Base-by-base conservation (phyloP, 1,140 invertebrate species). In the Drosophila busckii region DNA sequence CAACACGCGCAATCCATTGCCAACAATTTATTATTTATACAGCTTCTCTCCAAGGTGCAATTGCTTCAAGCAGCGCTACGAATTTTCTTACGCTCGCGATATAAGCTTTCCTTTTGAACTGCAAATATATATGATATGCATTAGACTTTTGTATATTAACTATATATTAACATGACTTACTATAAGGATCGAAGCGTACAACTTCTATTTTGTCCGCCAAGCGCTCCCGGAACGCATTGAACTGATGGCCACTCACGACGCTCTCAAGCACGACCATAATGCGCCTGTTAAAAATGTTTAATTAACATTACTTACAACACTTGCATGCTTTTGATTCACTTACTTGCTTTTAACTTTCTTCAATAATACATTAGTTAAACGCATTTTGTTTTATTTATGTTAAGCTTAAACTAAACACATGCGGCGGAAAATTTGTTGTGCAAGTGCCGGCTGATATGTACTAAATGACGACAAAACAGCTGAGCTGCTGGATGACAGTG, bases 251-350 rank as follows among this genome's bases (percentile, higher is more conserved):
- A 66, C 90, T 93, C 10, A 94, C 92, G 32, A 92, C 83, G 88
- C 94, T 96, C 84, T 94, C 90, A 87, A 94, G 88, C 45, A 93
- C 40, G 1, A 96, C 94, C 90, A 96, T 91, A 1, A 96, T 89
- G 23, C 84, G 58, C 80, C 93, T 95, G 60, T 4, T 9, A 29
- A 35, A 3, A 1, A 2, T 4, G 1, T n/a, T n/a, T n/a, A n/a
- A n/a, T n/a, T n/a, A n/a, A n/a, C n/a, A n/a, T n/a, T n/a, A n/a
- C n/a, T n/a, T n/a, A n/a, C n/a, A n/a, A n/a, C n/a, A n/a, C n/a
- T n/a, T 13, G 16, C 15, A 35, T 35, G 7, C n/a, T 16, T 22
- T 5, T 1, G 9, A 23, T 1, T 13, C 2, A 70, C 78, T 70
- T 52, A 84, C 78, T 84, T 84, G 78, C 78, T 84, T 34, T 84